Conservation (phyloP, 92 coral and sea anemone genomes). For the Paramuricea clavata region DNA sequence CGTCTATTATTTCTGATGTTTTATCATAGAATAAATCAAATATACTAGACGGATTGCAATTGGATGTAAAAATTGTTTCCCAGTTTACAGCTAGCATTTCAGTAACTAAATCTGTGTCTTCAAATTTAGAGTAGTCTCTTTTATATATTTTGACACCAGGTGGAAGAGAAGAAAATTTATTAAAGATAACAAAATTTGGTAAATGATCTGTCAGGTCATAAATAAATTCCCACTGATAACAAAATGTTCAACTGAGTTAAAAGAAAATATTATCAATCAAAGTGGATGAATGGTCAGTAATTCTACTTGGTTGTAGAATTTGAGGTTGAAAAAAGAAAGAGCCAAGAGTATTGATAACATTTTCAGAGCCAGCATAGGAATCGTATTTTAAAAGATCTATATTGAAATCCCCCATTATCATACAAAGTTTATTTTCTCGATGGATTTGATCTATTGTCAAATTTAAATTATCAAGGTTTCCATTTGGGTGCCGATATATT, state of each 20-base stretch:
- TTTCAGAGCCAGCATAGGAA: constrained; percentile 21
- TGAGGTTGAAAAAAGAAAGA: constrained; percentile 32
- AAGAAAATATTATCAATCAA: neutral
- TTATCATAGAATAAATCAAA: constrained; percentile 53
- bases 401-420: constrained; percentile 46
- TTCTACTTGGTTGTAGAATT: constrained; percentile 38
- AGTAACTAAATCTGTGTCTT: constrained; percentile 54
- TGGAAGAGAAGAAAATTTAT: no score
- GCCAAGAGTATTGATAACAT: constrained; percentile 25
- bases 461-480: constrained; percentile 29
- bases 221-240: constrained; percentile 62
- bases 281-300: constrained; percentile 20
- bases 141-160: no score
- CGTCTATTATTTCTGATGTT: constrained; percentile 55
- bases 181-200: no score
- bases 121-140: no score
- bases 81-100: constrained; percentile 65
- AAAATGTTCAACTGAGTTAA: neutral
- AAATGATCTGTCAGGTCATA: constrained; percentile 54
- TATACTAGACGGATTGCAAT: constrained; percentile 45
- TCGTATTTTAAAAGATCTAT: constrained; percentile 27
- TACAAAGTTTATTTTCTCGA: constrained; percentile 29
- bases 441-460: constrained; percentile 34
- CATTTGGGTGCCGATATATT: constrained; percentile 40
- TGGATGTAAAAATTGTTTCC: constrained; percentile 36